These are phyloP conservation scores for Bufo bufo DNA, from an alignment of 2,113 vertebrate genomes.

Conservation along the genomic window DNA sequence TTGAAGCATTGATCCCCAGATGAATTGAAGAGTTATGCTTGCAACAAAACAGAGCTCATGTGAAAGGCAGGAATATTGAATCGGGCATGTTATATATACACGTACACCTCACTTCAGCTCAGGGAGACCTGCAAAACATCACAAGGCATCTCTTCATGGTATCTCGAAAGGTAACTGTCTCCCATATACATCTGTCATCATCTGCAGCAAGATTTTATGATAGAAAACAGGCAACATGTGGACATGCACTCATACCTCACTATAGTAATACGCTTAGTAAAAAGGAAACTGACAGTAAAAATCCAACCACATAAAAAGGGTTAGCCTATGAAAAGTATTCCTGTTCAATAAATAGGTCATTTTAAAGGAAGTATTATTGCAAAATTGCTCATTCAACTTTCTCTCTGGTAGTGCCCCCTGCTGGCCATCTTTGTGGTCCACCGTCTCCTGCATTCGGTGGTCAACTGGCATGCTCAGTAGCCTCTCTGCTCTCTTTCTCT, in stretches of 20 bases:
- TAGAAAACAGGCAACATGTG: slow-evolving; percentile 33
- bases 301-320: background rate
- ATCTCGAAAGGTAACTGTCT: slow-evolving; percentile 34
- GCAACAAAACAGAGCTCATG: slow-evolving; percentile 16
- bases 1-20: background rate
- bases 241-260: background rate
- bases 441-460: too few species aligned
- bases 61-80: background rate
- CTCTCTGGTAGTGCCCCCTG: too few species aligned
- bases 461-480: too few species aligned
- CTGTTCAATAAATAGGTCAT: too few species aligned
- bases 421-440: too few species aligned
- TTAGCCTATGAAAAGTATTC: too few species aligned
- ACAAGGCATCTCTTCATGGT: slow-evolving; percentile 44
- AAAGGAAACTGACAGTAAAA: background rate
- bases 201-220: slow-evolving; percentile 41
- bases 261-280: background rate
- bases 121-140: slow-evolving; percentile 39
- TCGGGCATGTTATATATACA: slow-evolving; percentile 28
- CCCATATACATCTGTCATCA: slow-evolving; percentile 42
- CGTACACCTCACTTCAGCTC: slow-evolving; percentile 9
- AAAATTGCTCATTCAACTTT: too few species aligned
- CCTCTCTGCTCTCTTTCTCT: too few species aligned
- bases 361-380: too few species aligned
- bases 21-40: background rate